These are phyloP conservation scores for Troides helena DNA, from an alignment of 2,888 invertebrate genomes.

Conservation along the genomic window DNA sequence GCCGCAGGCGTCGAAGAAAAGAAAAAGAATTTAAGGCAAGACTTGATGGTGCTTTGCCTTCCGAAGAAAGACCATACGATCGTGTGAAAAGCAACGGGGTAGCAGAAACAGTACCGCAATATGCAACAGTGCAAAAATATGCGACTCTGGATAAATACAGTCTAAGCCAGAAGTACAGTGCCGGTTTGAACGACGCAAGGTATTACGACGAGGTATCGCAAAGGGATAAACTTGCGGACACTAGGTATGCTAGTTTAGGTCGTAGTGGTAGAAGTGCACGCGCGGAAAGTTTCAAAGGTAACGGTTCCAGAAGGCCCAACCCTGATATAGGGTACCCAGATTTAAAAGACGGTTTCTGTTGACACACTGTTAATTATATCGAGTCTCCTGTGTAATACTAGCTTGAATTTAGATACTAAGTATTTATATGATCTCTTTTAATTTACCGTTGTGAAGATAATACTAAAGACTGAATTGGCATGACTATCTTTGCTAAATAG, in stretches of 20 bases:
- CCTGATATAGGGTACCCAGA: constrained; percentile 79
- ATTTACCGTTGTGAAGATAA: constrained; percentile 43
- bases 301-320: constrained; percentile 67
- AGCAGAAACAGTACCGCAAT: constrained; percentile 66
- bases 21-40: constrained; percentile 82
- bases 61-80: constrained; percentile 82
- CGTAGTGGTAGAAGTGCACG: constrained; percentile 66
- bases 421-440: constrained; percentile 33
- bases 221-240: constrained; percentile 75
- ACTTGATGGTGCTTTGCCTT: constrained; percentile 78
- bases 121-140: constrained; percentile 76
- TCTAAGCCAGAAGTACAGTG: constrained; percentile 77
- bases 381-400: constrained; percentile 69
- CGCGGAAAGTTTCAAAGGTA: constrained; percentile 64
- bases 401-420: constrained; percentile 11
- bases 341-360: constrained; percentile 87
- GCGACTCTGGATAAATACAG: constrained; percentile 79
- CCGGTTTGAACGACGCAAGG: constrained; percentile 75
- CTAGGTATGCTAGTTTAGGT: constrained; percentile 75
- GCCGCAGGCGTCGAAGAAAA: constrained; percentile 80
- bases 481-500: constrained; percentile 53
- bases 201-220: constrained; percentile 77
- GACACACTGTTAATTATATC: constrained; percentile 80
- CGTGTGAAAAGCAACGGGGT: constrained; percentile 78
- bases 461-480: constrained; percentile 75